These are phyloP conservation scores for Psylliodes chrysocephalus DNA, from an alignment of 2,888 invertebrate species.

Conservation along the genomic window DNA sequence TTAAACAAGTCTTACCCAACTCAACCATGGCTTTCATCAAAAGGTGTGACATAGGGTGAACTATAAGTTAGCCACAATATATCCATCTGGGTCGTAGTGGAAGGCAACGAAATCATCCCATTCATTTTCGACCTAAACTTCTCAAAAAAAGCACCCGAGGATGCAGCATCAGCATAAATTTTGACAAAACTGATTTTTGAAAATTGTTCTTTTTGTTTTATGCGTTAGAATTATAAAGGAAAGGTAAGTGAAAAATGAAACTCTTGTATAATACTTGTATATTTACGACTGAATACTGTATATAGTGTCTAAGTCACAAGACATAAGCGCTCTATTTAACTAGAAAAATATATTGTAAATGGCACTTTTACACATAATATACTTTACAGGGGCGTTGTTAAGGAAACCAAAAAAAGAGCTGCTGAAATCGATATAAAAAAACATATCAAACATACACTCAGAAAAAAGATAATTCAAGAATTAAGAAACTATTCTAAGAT, in stretches of 20 bases:
- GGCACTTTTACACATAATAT: conserved; percentile 64
- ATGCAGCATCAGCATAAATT: no score
- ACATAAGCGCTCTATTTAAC: conserved; percentile 65
- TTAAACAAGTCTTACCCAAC: no score
- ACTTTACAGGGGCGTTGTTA: conserved; percentile 52
- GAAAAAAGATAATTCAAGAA: conserved; percentile 29
- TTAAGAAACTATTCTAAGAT: conserved; percentile 38
- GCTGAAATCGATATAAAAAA: conserved; percentile 36
- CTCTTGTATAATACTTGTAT: conserved; percentile 62
- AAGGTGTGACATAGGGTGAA: no score
- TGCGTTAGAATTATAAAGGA: no score
- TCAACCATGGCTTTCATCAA: no score
- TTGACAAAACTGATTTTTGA: no score
- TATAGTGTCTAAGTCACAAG: conserved; percentile 65
- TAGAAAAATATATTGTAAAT: conserved; percentile 66
- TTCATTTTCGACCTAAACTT: no score
- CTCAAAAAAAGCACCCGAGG: no score
- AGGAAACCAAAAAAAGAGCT: conserved; percentile 33
- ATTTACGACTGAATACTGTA: conserved; percentile 65
- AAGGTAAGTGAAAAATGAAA: conserved; percentile 18
- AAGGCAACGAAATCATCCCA: no score
- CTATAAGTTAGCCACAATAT: no score
- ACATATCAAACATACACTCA: conserved; percentile 41
- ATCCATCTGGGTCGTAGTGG: no score
- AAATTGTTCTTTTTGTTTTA: no score